Conservation (phyloP, 2,113 vertebrate species). For the Puffinus mauretanicus region DNA sequence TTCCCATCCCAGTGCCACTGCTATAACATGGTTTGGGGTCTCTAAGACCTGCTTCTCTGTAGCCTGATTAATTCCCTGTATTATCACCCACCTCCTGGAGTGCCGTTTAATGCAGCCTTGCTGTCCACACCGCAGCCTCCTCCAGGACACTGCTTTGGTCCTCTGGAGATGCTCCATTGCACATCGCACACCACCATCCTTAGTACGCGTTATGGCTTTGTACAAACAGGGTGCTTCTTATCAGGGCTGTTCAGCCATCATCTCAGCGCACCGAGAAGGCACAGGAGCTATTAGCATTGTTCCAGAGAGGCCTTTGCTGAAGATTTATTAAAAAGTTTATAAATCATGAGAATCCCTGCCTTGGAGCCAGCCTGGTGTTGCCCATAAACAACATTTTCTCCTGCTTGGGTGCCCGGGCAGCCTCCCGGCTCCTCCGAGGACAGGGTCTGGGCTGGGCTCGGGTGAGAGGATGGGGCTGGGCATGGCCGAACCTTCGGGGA, state of each 20-base stretch:
- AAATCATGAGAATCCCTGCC: not conserved
- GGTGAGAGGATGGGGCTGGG: not conserved
- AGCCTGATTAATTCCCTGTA: not conserved
- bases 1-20: not conserved
- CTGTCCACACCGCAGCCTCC: not conserved
- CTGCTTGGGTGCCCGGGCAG: fast-evolving
- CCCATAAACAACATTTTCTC: not conserved
- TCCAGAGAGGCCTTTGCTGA: not conserved
- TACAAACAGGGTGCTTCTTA: not conserved
- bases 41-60: not conserved
- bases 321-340: not conserved
- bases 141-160: not conserved
- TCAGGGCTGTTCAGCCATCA: not conserved
- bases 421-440: not conserved
- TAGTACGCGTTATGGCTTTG: not conserved
- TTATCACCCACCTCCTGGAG: not conserved
- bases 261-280: not conserved
- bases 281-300: not conserved
- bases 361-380: not conserved
- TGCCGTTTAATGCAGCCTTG: not conserved
- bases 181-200: not conserved
- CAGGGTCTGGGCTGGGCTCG: not conserved
- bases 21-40: not conserved
- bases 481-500: not conserved
- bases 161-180: not conserved